Conservation (phyloP, 2,797 vertebrate species). For the Sebastes itinus region DNA sequence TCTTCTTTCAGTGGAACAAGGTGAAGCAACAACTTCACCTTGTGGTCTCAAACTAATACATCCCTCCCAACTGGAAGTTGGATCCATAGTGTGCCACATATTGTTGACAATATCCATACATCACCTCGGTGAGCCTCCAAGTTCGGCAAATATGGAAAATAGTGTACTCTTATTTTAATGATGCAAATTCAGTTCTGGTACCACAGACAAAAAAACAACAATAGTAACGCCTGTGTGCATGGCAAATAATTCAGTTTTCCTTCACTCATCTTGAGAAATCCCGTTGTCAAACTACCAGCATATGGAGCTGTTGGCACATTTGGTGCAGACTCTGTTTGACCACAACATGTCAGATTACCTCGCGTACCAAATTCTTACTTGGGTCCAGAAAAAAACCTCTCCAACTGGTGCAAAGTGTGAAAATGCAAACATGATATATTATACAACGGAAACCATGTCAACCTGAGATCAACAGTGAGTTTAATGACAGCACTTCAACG, state of each 20-base stretch:
- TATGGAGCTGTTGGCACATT: not conserved
- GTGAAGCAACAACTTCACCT: not conserved
- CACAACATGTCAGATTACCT: not conserved
- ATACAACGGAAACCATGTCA: not conserved
- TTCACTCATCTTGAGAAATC: not conserved
- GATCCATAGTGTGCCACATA: not conserved
- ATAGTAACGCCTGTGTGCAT: not conserved
- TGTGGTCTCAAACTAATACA: not conserved
- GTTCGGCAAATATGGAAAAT: not conserved
- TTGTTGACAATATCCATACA: not conserved
- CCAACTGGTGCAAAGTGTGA: not conserved
- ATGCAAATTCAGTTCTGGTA: not conserved
- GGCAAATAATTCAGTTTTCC: not conserved
- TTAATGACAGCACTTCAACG: conserved; percentile 39
- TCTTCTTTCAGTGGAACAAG: conserved; percentile 2
- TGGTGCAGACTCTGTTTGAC: no score
- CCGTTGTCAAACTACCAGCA: not conserved
- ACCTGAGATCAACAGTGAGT: conserved; percentile 8
- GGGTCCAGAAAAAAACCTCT: not conserved
- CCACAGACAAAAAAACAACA: no score
- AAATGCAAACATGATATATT: not conserved
- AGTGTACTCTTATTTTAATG: not conserved
- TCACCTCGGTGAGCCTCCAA: not conserved
- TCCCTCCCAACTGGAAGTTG: not conserved
- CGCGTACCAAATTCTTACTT: not conserved